phyloP scores from a whole-genome alignment of 2,888 invertebrate species.

The Pristionchus entomophagus region DNA sequence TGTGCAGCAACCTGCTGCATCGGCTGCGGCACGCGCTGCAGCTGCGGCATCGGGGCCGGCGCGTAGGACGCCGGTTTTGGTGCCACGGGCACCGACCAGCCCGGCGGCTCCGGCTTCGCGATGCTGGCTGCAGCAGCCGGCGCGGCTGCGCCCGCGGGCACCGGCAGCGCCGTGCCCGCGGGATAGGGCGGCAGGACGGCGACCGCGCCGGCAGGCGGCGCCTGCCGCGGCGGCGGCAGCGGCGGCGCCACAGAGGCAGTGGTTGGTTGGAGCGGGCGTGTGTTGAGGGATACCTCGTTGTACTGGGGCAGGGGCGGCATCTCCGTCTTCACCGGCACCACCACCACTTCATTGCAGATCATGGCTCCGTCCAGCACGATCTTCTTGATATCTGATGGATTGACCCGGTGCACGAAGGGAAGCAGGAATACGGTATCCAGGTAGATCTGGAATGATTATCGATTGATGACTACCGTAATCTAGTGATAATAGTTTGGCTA shows the following conservation, averaged over 20 bases:
- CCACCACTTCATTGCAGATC: slow-evolving; percentile 4
- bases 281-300: neutral
- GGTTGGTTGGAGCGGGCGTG: neutral
- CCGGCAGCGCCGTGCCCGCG: neutral
- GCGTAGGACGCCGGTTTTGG: too few relatives aligned
- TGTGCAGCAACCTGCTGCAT: neutral
- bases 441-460: neutral
- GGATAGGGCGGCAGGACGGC: slow-evolving; percentile 20
- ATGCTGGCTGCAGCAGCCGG: neutral
- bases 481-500: neutral
- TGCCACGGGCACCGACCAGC: neutral
- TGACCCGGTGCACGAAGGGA: slow-evolving; percentile 15
- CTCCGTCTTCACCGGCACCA: neutral
- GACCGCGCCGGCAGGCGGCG: slow-evolving; percentile 7
- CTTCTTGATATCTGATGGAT: neutral
- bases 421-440: neutral
- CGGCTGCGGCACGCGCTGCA: neutral
- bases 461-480: neutral
- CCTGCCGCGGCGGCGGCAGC: neutral
- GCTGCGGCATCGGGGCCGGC: neutral
- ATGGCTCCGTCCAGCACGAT: slow-evolving; percentile 1
- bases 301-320: neutral
- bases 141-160: neutral
- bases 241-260: too few relatives aligned
- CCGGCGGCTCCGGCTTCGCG: neutral